Conservation (phyloP, 2,888 invertebrate species). For the Synergus itoensis region DNA sequence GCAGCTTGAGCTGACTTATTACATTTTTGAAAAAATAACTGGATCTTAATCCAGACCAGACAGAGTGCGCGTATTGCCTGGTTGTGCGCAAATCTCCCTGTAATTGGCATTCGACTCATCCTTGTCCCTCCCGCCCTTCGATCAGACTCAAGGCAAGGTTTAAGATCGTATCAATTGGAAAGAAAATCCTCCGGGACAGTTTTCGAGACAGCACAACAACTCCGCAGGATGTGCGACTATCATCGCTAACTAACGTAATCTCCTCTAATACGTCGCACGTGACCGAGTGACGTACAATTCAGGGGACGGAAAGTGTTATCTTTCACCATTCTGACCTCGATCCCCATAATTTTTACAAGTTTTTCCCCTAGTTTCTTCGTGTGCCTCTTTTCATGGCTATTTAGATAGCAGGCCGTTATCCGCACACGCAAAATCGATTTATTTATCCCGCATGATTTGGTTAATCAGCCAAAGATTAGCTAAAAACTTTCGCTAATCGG, state of each 20-base stretch:
- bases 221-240: slow-evolving; percentile 49
- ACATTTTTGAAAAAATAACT: neutral
- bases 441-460: neutral
- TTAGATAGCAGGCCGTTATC: slow-evolving; percentile 57
- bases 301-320: slow-evolving; percentile 58
- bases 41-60: slow-evolving; percentile 1
- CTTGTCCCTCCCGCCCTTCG: slow-evolving; percentile 35
- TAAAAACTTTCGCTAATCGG: neutral
- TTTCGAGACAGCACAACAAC: slow-evolving; percentile 45
- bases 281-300: slow-evolving; percentile 63
- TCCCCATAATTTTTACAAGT: slow-evolving; percentile 20
- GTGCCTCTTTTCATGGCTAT: slow-evolving; percentile 55
- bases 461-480: neutral
- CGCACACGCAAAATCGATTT: neutral
- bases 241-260: slow-evolving; percentile 65
- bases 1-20: neutral
- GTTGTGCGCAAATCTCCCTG: slow-evolving; percentile 43
- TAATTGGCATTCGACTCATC: slow-evolving; percentile 62
- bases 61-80: neutral
- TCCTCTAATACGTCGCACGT: slow-evolving; percentile 69
- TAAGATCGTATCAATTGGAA: slow-evolving; percentile 54
- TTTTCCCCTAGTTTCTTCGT: neutral
- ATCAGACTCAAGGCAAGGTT: slow-evolving; percentile 41
- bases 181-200: slow-evolving; percentile 55
- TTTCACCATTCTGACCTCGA: slow-evolving; percentile 56